Percentiles rank a stretch among this genome's conserved stretches.
These are phyloP conservation scores for Galaxias olidus DNA, from an alignment of 2,797 vertebrate species.

Conservation along the genomic window DNA sequence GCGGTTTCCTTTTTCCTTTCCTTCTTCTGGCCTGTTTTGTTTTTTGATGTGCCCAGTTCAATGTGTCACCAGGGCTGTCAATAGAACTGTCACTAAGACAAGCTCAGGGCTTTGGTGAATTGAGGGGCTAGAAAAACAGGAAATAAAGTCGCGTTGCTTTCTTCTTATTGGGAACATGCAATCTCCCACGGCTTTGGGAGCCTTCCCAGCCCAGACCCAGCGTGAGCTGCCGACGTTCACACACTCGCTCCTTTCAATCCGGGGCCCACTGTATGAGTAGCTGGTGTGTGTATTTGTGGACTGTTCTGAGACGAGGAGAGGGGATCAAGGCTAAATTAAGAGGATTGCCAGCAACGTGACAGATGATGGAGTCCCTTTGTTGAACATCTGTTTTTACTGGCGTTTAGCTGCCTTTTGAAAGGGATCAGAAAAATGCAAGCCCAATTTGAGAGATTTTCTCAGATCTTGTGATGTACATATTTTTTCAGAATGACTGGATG, in stretches of 20 bases:
- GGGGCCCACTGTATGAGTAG: slow-evolving; percentile 29
- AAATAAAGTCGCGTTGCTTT: slow-evolving; percentile 35
- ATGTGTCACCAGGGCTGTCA: slow-evolving; percentile 52
- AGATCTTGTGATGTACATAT: neutral
- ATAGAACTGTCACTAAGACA: slow-evolving; percentile 53
- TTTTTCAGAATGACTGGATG: neutral
- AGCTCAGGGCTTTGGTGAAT: slow-evolving; percentile 35
- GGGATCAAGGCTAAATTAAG: slow-evolving; percentile 29
- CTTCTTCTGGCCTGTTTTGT: slow-evolving; percentile 31
- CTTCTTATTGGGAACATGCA: slow-evolving; percentile 42
- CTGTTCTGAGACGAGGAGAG: slow-evolving; percentile 17
- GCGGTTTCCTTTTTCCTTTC: slow-evolving; percentile 37
- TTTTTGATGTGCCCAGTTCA: slow-evolving; percentile 56
- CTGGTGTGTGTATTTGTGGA: slow-evolving; percentile 29
- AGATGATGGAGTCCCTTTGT: slow-evolving; percentile 33
- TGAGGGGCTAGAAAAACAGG: slow-evolving; percentile 52
- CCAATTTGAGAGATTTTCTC: slow-evolving; percentile 11
- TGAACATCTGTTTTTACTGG: slow-evolving; percentile 28
- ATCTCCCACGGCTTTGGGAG: slow-evolving; percentile 44
- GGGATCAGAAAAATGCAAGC: slow-evolving; percentile 28
- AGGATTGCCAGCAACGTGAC: slow-evolving; percentile 31
- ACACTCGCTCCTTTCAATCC: slow-evolving; percentile 37
- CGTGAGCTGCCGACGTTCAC: slow-evolving; percentile 40
- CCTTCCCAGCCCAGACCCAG: slow-evolving; percentile 52
- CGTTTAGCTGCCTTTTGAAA: slow-evolving; percentile 20